Percentiles rank a stretch among this genome's conserved stretches.
These are phyloP conservation scores for Sylvilagus bachmani DNA, from an alignment of 2,113 vertebrate species.

Conservation along the genomic window DNA sequence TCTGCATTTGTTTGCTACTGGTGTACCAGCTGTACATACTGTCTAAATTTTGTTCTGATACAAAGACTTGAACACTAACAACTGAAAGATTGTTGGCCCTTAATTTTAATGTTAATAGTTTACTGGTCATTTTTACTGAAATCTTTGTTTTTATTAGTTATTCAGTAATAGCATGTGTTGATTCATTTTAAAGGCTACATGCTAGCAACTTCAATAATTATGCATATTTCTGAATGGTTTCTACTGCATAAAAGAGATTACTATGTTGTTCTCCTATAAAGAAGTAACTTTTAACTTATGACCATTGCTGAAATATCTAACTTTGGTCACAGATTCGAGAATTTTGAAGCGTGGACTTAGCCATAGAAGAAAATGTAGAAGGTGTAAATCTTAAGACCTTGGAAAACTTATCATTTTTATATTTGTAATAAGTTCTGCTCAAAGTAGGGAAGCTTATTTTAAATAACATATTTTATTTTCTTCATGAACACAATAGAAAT, in stretches of 20 bases:
- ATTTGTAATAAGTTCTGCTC: conserved; percentile 19
- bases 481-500: neutral
- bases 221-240: neutral
- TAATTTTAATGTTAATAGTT: conserved; percentile 38
- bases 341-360: neutral
- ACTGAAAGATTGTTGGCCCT: neutral
- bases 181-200: conserved; percentile 6
- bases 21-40: neutral
- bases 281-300: conserved; percentile 15
- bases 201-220: neutral
- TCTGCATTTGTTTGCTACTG: conserved; percentile 34
- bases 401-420: neutral
- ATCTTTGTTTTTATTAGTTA: conserved; percentile 38
- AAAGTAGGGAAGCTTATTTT: neutral
- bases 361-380: conserved; percentile 1
- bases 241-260: neutral
- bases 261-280: neutral
- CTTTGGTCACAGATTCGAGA: neutral
- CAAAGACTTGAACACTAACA: neutral
- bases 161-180: conserved; percentile 38
- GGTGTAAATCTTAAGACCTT: conserved; percentile 31
- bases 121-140: neutral
- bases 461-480: conserved; percentile 21
- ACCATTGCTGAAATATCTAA: neutral
- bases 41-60: neutral